These are phyloP conservation scores for Dallia pectoralis DNA, from an alignment of 2,797 vertebrate genomes.

Conservation along the genomic window DNA sequence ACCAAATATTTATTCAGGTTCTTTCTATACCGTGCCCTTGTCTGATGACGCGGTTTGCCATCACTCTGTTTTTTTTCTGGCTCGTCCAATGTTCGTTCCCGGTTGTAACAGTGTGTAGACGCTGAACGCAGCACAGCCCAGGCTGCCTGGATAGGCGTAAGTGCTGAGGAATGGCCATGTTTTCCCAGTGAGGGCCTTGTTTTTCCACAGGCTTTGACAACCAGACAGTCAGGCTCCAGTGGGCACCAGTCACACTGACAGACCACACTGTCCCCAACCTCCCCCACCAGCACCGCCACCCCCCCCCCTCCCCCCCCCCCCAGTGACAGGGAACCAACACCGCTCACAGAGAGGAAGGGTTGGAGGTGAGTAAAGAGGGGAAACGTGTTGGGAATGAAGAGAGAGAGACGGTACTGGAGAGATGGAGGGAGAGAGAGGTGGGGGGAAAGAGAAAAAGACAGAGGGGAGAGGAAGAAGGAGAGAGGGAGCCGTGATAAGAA, in stretches of 20 bases:
- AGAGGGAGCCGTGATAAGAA: conserved; percentile 15
- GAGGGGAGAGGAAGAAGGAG: not conserved
- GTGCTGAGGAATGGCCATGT: not conserved
- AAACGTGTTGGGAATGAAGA: no score
- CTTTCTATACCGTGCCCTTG: not conserved
- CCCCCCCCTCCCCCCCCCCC: not conserved
- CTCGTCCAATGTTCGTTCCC: conserved; percentile 9
- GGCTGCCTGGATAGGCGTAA: conserved; percentile 1
- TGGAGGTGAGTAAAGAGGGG: conserved; percentile 20
- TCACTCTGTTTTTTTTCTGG: conserved; percentile 12
- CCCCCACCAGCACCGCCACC: no score
- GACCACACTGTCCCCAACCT: conserved; percentile 35
- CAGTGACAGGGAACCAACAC: conserved; percentile 42
- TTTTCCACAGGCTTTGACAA: conserved; percentile 39
- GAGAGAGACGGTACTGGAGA: not conserved
- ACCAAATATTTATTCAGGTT: not conserved
- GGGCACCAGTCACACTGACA: conserved; percentile 36
- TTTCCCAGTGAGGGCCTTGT: conserved; percentile 24
- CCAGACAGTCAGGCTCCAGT: conserved; percentile 40
- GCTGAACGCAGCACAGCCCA: not conserved
- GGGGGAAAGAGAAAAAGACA: not conserved
- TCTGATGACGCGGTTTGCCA: not conserved
- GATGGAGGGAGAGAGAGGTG: not conserved
- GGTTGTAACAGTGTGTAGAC: conserved; percentile 6
- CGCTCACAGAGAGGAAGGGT: conserved; percentile 19